Conservation (phyloP, 1,140 invertebrate species). For the Lanistes nyassanus region DNA sequence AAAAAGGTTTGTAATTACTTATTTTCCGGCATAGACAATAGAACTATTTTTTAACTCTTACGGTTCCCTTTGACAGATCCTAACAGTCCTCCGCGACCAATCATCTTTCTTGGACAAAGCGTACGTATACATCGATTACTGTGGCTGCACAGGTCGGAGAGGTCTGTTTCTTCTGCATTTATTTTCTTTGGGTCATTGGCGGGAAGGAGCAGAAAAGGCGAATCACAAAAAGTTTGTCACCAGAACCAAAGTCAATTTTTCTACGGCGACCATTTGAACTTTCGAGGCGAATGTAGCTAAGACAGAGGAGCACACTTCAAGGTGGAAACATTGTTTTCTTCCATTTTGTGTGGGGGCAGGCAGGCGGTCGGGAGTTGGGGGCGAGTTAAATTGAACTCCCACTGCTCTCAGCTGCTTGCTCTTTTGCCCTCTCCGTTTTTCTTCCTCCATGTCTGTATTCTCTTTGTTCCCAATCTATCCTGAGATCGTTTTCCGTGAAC, state of each 20-base stretch:
- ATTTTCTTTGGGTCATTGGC: too few relatives aligned
- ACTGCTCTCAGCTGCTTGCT: neutral
- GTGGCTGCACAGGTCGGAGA: too few relatives aligned
- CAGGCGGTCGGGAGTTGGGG: neutral
- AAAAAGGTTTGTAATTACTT: too few relatives aligned
- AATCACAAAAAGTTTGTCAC: neutral
- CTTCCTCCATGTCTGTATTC: neutral
- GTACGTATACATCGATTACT: too few relatives aligned
- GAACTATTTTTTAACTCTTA: too few relatives aligned
- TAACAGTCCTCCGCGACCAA: too few relatives aligned
- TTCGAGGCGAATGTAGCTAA: too few relatives aligned
- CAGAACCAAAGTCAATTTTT: neutral
- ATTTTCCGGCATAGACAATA: too few relatives aligned
- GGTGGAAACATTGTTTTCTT: neutral
- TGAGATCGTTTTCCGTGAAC: neutral
- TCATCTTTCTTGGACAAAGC: too few relatives aligned
- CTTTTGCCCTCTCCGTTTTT: conserved; percentile 5
- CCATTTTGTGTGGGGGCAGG: neutral
- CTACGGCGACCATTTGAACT: neutral
- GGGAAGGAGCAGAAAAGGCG: neutral
- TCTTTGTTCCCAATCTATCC: neutral
- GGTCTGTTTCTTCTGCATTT: too few relatives aligned
- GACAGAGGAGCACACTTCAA: too few relatives aligned
- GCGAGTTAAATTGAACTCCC: neutral
- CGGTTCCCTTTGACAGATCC: too few relatives aligned